Percentiles rank a stretch among this genome's conserved stretches.
Conservation (phyloP, 2,113 vertebrate species). For the Seriola quinqueradiata region DNA sequence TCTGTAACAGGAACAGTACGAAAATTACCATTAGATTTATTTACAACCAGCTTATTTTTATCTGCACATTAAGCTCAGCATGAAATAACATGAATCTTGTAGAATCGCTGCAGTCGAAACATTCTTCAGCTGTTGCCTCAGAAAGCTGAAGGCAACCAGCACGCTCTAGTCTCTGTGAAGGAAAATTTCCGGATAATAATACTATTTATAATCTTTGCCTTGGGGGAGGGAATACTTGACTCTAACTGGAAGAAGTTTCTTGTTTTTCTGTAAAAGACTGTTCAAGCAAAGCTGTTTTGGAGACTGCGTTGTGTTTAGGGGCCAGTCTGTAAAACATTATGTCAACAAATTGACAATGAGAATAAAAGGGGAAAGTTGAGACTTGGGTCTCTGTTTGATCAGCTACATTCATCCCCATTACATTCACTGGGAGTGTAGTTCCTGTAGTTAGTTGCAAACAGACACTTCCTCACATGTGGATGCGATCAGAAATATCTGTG, state of each 20-base stretch:
- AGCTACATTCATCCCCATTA: constrained; percentile 10
- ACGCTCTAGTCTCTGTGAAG: constrained; percentile 30
- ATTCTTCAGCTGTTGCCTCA: constrained; percentile 62
- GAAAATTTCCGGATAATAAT: constrained; percentile 64
- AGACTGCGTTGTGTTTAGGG: constrained; percentile 21
- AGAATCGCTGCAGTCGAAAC: constrained; percentile 35
- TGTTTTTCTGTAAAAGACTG: constrained; percentile 50
- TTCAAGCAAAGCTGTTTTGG: constrained; percentile 25
- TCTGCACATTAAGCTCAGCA: constrained; percentile 23
- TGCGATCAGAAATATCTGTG: background rate
- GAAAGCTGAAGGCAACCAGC: constrained; percentile 61
- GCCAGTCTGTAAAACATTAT: background rate
- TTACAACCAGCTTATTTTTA: constrained; percentile 56
- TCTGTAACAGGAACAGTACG: constrained; percentile 34
- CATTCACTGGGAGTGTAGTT: background rate
- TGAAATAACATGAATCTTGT: constrained; percentile 40
- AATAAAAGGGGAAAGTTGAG: background rate
- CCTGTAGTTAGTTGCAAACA: background rate
- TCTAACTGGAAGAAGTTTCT: constrained; percentile 51
- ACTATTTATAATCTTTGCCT: constrained; percentile 69
- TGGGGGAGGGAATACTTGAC: constrained; percentile 19
- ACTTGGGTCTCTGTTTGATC: constrained; percentile 24
- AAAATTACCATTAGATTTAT: constrained; percentile 59
- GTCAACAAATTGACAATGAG: constrained; percentile 24
- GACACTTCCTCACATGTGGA: background rate